Conservation (phyloP, 2,888 invertebrate species). For the Adela reaumurella region DNA sequence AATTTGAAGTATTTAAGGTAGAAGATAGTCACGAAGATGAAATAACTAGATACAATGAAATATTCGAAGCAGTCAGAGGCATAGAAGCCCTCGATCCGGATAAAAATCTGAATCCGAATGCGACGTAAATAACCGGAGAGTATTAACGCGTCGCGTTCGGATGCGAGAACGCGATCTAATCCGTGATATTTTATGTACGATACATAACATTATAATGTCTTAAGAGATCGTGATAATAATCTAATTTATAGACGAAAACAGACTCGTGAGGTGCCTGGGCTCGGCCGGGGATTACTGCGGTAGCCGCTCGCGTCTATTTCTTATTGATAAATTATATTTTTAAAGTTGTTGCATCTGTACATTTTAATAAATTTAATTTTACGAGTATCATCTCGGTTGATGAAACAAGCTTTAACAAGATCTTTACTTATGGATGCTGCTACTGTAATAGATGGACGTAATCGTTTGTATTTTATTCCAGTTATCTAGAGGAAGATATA, state of each 20-base stretch:
- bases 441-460: no score
- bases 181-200: background rate
- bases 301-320: background rate
- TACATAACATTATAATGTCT: slow-evolving; percentile 1
- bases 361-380: no score
- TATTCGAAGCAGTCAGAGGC: background rate
- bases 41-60: background rate
- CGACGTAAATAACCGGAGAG: background rate
- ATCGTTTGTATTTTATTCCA: no score
- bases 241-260: slow-evolving; percentile 12
- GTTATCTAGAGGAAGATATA: no score
- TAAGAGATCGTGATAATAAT: slow-evolving; percentile 8
- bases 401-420: no score
- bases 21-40: no score
- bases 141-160: background rate
- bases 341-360: no score
- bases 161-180: background rate
- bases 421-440: no score
- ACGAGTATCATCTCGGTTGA: no score
- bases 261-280: background rate
- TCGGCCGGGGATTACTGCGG: no score
- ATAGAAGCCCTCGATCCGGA: background rate
- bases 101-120: background rate
- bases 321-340: no score
- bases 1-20: no score